Evolutionary conservation across 2,113 vertebrate species (phyloP).

Genomic region (Myiopsitta monachus): DNA sequence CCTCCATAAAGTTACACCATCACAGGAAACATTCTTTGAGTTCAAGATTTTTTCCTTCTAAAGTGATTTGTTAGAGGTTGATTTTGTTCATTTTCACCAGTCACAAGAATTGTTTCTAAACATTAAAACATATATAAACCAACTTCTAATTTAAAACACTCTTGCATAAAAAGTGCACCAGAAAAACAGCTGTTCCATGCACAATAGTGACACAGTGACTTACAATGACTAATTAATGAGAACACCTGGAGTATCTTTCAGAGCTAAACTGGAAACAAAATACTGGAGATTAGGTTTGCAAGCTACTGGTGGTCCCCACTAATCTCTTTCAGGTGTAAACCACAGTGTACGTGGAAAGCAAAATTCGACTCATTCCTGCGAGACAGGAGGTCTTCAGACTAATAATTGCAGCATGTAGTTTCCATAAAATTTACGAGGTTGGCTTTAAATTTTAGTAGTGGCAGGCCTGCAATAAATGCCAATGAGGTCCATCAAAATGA

Average conservation of each 20-base stretch:
- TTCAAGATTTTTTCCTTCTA: not conserved
- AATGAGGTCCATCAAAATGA: slow-evolving; percentile 62
- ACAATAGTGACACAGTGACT: slow-evolving; percentile 74
- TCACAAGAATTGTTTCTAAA: slow-evolving; percentile 42
- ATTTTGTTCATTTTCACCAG: slow-evolving; percentile 1
- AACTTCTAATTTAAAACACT: slow-evolving; percentile 76
- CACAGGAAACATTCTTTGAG: not conserved
- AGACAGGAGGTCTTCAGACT: slow-evolving; percentile 66
- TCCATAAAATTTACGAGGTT: slow-evolving; percentile 68
- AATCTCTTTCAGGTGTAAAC: slow-evolving; percentile 98
- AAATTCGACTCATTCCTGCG: slow-evolving; percentile 55
- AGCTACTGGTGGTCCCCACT: slow-evolving; percentile 88
- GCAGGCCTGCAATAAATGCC: slow-evolving; percentile 65
- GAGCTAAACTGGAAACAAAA: slow-evolving; percentile 87
- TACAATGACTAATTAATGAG: slow-evolving; percentile 78
- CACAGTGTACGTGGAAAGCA: slow-evolving; percentile 63
- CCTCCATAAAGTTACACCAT: not conserved
- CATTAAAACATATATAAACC: slow-evolving; percentile 48
- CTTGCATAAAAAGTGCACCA: slow-evolving; percentile 47
- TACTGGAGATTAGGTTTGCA: slow-evolving; percentile 86
- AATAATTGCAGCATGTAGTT: slow-evolving; percentile 71
- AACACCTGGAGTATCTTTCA: slow-evolving; percentile 90
- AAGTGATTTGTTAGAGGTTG: not conserved
- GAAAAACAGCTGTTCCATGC: slow-evolving; percentile 59
- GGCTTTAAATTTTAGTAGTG: slow-evolving; percentile 67